Percentiles rank a stretch among this genome's conserved stretches.
Evolutionary conservation across 2,113 vertebrate species (phyloP).

Genomic region (Sarotherodon lohbergeri): DNA sequence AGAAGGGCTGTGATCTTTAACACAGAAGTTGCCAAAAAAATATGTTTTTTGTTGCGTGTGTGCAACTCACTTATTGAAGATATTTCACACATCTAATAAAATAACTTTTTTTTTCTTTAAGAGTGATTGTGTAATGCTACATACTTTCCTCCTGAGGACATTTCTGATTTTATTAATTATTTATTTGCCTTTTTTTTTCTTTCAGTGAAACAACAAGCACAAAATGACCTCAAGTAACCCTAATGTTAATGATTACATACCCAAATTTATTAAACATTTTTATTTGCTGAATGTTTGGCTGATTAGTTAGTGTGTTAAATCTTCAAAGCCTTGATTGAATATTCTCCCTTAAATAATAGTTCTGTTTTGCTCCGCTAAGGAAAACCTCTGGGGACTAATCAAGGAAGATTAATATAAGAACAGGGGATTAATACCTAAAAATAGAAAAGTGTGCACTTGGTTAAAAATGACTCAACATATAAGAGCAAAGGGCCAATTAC

Average conservation of each 20-base stretch:
- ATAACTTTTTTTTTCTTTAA: not conserved
- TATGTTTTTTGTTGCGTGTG: not conserved
- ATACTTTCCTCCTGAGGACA: not conserved
- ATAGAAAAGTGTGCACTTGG: not conserved
- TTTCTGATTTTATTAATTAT: not conserved
- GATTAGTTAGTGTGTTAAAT: not conserved
- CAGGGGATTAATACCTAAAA: not conserved
- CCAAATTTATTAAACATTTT: not conserved
- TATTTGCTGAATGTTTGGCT: not conserved
- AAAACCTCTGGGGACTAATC: not conserved
- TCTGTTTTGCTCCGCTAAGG: not conserved
- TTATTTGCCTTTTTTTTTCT: not conserved
- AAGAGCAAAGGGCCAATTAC: not conserved
- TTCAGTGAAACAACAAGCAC: not conserved
- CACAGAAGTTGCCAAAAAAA: not conserved
- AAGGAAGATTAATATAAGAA: not conserved
- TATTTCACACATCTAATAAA: not conserved
- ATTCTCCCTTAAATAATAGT: not conserved
- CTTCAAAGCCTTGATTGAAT: not conserved
- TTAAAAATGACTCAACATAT: not conserved
- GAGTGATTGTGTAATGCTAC: conserved; percentile 6
- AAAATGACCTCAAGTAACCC: not conserved
- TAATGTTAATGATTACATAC: not conserved
- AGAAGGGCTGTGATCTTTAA: not conserved
- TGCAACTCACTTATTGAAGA: not conserved